Evolutionary conservation across 2,888 invertebrate species (phyloP).

Genomic region (Oasisia sp.): DNA sequence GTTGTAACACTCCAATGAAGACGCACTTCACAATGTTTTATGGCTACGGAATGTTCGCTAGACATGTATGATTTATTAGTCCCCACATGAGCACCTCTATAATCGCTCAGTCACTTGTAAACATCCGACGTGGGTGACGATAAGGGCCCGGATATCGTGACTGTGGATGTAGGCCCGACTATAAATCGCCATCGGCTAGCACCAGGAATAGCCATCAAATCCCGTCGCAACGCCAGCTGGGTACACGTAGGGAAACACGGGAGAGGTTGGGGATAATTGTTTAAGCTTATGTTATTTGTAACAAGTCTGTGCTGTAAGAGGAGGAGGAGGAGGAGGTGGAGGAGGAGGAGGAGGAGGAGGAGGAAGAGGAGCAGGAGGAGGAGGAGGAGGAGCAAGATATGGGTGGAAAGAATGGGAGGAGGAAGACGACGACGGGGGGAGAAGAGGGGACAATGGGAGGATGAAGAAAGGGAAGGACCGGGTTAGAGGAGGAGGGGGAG

Average conservation of each 20-base stretch:
- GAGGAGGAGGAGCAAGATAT: no score
- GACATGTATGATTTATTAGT: not conserved
- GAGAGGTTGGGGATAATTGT: no score
- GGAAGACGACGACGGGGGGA: no score
- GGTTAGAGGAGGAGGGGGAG: no score
- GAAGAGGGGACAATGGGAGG: no score
- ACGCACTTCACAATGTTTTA: not conserved
- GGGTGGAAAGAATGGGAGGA: no score
- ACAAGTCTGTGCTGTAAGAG: no score
- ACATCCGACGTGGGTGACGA: not conserved
- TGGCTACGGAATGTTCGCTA: not conserved
- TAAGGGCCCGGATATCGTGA: slow-evolving; percentile 3
- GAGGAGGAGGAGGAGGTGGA: no score
- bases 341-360: no score
- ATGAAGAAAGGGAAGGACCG: no score
- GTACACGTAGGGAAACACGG: not conserved
- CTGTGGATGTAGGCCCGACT: not conserved
- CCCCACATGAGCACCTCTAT: not conserved
- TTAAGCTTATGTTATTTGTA: no score
- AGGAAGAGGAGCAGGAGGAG: no score
- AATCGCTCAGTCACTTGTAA: slow-evolving; percentile 8
- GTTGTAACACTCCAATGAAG: not conserved
- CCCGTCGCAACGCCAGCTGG: not conserved
- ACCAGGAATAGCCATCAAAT: not conserved
- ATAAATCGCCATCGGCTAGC: not conserved